Percentiles rank a stretch among this genome's conserved stretches.
phyloP scores from a whole-genome alignment of 1,140 invertebrate genomes.

The Drosophila ogumai region DNA sequence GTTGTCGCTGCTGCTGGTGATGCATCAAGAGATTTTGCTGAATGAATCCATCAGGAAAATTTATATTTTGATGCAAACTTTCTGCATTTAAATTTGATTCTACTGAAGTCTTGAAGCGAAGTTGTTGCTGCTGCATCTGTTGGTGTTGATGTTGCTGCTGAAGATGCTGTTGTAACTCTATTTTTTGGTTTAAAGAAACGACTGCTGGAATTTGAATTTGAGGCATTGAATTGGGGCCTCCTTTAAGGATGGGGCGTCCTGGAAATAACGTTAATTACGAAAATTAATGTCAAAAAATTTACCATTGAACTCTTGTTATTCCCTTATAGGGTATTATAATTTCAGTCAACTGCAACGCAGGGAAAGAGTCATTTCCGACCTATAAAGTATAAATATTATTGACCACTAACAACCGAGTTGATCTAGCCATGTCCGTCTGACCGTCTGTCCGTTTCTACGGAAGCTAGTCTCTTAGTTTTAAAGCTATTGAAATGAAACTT shows the following conservation, averaged over 20 bases:
- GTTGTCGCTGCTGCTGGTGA: slow-evolving; percentile 56
- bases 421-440: no score
- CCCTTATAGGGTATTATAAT: no score
- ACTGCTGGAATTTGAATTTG: slow-evolving; percentile 31
- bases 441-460: no score
- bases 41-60: slow-evolving; percentile 41
- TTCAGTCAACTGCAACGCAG: no score
- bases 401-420: no score
- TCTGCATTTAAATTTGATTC: slow-evolving; percentile 82
- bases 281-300: not conserved
- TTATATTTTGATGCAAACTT: slow-evolving; percentile 41
- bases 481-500: no score
- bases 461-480: no score
- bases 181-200: slow-evolving; percentile 46
- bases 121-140: slow-evolving; percentile 14
- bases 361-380: no score
- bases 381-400: no score
- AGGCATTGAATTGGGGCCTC: slow-evolving; percentile 46
- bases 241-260: slow-evolving; percentile 82
- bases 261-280: not conserved
- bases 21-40: slow-evolving; percentile 63
- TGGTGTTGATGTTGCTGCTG: slow-evolving; percentile 21
- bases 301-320: no score
- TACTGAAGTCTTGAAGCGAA: slow-evolving; percentile 60
- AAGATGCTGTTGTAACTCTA: slow-evolving; percentile 59